phyloP scores from a whole-genome alignment of 2,113 vertebrate species.

The Pterocles burchelli region DNA sequence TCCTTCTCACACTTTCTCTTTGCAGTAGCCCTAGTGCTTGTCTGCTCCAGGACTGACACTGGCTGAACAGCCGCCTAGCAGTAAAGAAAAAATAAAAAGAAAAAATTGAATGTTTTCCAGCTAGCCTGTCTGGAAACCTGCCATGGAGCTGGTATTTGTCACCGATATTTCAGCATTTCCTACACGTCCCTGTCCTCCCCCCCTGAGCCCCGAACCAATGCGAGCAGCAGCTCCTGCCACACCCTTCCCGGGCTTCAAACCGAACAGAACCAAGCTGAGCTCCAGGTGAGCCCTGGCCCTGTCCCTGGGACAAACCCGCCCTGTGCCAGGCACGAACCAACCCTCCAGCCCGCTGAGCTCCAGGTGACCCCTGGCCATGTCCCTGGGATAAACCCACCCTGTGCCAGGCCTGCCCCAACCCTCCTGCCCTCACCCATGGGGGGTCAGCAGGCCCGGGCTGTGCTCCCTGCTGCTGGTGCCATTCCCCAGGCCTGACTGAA shows the following conservation, averaged over 20 bases:
- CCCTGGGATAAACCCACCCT: too few relatives aligned
- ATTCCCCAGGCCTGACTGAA: rapidly evolving
- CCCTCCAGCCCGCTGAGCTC: neutral
- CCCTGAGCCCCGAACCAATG: rapidly evolving
- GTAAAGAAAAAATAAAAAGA: too few relatives aligned
- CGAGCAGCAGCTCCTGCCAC: rapidly evolving
- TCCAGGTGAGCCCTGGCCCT: neutral
- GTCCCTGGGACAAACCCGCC: neutral
- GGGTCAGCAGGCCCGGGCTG: neutral
- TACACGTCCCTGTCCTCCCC: rapidly evolving
- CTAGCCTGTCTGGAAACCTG: neutral
- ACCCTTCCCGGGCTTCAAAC: rapidly evolving
- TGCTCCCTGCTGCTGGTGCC: neutral
- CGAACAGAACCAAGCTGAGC: rapidly evolving
- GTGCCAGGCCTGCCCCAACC: neutral
- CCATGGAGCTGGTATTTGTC: rapidly evolving
- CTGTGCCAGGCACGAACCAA: rapidly evolving
- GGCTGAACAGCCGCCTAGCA: neutral
- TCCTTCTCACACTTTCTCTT: too few relatives aligned
- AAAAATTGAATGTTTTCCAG: rapidly evolving
- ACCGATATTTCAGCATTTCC: rapidly evolving
- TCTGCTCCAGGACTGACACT: rapidly evolving
- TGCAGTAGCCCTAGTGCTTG: rapidly evolving
- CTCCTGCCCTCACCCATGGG: neutral
- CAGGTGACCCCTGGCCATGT: too few relatives aligned